phyloP scores from a whole-genome alignment of 2,888 invertebrate genomes.

The Scaptomyza reducta region DNA sequence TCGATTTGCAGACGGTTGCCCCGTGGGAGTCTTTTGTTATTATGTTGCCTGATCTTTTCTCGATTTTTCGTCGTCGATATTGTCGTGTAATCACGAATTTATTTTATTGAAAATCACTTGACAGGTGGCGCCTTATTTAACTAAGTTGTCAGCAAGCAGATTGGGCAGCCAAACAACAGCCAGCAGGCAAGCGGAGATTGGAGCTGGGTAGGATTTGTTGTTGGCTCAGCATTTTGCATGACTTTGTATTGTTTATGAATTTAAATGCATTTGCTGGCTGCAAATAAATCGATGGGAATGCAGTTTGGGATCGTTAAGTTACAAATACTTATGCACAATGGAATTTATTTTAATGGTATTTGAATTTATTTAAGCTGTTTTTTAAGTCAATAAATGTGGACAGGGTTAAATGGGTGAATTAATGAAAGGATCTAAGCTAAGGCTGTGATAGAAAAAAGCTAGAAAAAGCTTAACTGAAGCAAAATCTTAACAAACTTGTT shows the following conservation, averaged over 20 bases:
- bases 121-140: constrained; percentile 83
- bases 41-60: constrained; percentile 67
- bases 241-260: constrained; percentile 32
- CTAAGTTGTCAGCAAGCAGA: constrained; percentile 71
- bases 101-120: constrained; percentile 84
- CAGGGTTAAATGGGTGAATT: too few relatives aligned
- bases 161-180: constrained; percentile 10
- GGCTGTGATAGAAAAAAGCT: too few relatives aligned
- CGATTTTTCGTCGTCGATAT: constrained; percentile 77
- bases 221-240: constrained; percentile 14
- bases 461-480: too few relatives aligned
- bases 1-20: constrained; percentile 23
- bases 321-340: not conserved
- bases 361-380: not conserved
- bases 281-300: constrained; percentile 26
- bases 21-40: constrained; percentile 80
- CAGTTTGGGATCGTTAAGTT: not conserved
- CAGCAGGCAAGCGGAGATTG: not conserved
- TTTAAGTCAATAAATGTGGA: too few relatives aligned
- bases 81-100: constrained; percentile 84
- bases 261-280: constrained; percentile 26
- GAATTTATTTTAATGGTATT: not conserved
- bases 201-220: not conserved
- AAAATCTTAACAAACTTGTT: too few relatives aligned
- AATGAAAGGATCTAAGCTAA: too few relatives aligned